Base-by-base conservation (phyloP, 2,113 vertebrate species). In the Gymnocephalus cernua region DNA sequence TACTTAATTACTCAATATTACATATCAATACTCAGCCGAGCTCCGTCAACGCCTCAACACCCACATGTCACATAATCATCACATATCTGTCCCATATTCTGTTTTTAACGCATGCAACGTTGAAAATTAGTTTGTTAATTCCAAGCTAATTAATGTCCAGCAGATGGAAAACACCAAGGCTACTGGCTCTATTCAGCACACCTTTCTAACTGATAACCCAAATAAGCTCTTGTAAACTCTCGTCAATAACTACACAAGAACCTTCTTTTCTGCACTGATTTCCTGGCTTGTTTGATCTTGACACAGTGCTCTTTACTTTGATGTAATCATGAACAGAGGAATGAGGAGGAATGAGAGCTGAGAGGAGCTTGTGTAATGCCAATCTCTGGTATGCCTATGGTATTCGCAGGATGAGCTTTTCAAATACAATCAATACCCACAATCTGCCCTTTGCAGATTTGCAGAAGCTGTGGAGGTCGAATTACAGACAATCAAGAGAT, bases 191-290 rank as follows among this genome's bases (percentile, higher is more conserved):
- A 29, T 58, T 75, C 61, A 81, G 44, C 19, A 45, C 62, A 35
- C 56, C 45, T 8, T 45, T 61, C 53, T 58, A 38, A 77, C 75
- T 63, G 65, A 85, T 86, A 84, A 84, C 74, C 79, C 73, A 81
- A 35, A 70, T 85, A 82, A 87, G 78, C 80, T 83, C 76, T 74
- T 74, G 80, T 85, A 83, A 87, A 74, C 82, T 80, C 67, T 76
- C 77, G 88, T 89, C 81, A 83, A 86, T 92, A 88, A 83, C 70
- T 75, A 86, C 81, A 88, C 86, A 77, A 77, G 79, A 88, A 72
- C 80, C 80, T 45, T 50, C 80, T 81, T 89, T 86, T 87, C 79
- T 76, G 72, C 71, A 25, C 56, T 88, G 83, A 80, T 86, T 84
- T 74, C 65, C 78, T 50, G n/a, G 45, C 58, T 72, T 74, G 66